Evolutionary conservation across 2,888 invertebrate species (phyloP).

Genomic region (Hypercompe scribonia): DNA sequence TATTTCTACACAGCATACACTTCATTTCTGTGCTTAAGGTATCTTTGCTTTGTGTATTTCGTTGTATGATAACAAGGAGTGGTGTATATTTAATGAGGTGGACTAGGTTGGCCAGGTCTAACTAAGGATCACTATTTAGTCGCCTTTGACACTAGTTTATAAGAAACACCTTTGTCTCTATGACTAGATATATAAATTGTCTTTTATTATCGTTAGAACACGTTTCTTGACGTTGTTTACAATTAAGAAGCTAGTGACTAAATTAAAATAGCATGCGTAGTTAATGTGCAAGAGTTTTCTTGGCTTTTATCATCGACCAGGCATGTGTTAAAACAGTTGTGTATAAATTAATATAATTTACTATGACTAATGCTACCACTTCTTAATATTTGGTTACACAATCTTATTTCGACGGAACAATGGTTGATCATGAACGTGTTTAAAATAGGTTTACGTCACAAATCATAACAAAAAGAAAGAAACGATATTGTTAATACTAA

Average conservation of each 20-base stretch:
- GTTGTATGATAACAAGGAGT: slow-evolving; percentile 44
- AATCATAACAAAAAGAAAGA: slow-evolving; percentile 5
- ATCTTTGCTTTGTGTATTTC: slow-evolving; percentile 33
- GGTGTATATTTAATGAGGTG: slow-evolving; percentile 58
- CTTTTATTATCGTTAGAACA: slow-evolving; percentile 30
- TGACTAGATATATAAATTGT: slow-evolving; percentile 34
- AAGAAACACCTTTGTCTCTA: slow-evolving; percentile 45
- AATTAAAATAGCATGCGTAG: slow-evolving; percentile 40
- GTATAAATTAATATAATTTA: slow-evolving; percentile 27
- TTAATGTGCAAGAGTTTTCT: slow-evolving; percentile 14
- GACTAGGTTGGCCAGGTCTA: slow-evolving; percentile 65
- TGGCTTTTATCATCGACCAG: slow-evolving; percentile 16
- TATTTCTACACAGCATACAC: background rate
- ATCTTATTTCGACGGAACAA: slow-evolving; percentile 45
- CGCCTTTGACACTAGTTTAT: slow-evolving; percentile 53
- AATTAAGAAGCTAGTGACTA: slow-evolving; percentile 37
- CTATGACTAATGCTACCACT: slow-evolving; percentile 42
- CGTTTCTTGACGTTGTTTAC: slow-evolving; percentile 8
- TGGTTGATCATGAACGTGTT: slow-evolving; percentile 40
- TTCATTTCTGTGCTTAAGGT: background rate
- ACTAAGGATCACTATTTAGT: slow-evolving; percentile 62
- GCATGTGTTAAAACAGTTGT: slow-evolving; percentile 16
- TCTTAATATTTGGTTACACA: slow-evolving; percentile 44
- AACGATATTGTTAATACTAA: slow-evolving; percentile 21
- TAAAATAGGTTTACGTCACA: slow-evolving; percentile 46